Conservation (phyloP, 2,888 invertebrate species). For the Patella caerulea region DNA sequence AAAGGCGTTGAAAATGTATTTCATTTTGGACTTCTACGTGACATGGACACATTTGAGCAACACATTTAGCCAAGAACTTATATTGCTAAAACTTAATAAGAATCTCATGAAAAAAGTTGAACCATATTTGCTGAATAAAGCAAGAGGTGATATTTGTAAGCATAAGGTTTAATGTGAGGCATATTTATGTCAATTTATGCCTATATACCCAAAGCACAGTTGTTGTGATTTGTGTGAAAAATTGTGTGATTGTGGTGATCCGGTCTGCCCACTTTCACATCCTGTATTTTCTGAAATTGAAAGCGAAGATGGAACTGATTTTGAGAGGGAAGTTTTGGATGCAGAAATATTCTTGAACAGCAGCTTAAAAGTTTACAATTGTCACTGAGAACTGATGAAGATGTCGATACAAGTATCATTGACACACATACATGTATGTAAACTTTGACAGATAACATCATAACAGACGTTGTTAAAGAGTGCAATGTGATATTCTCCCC, state of each 20-base stretch:
- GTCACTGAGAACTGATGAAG: too few relatives aligned
- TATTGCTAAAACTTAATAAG: conserved; percentile 29
- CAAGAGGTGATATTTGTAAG: too few relatives aligned
- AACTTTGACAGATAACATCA: too few relatives aligned
- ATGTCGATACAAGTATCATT: too few relatives aligned
- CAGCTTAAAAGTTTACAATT: too few relatives aligned
- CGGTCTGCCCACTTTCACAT: conserved; percentile 26
- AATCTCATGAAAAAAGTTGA: conserved; percentile 31
- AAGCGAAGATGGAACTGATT: neutral
- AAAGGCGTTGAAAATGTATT: conserved; percentile 28
- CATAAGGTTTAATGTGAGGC: neutral
- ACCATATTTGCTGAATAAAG: too few relatives aligned
- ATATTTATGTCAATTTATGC: neutral
- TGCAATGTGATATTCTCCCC: too few relatives aligned
- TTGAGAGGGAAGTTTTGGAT: too few relatives aligned
- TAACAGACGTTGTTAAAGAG: too few relatives aligned
- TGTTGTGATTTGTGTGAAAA: conserved; percentile 36
- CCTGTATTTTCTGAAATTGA: neutral
- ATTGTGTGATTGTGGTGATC: conserved; percentile 29
- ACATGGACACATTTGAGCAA: conserved; percentile 40
- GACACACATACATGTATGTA: too few relatives aligned
- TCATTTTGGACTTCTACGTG: conserved; percentile 32
- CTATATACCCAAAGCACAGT: conserved; percentile 24
- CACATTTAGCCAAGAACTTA: conserved; percentile 35
- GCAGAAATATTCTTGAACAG: too few relatives aligned